Conservation (phyloP, 2,113 vertebrate species). For the Paramisgurnus dabryanus region DNA sequence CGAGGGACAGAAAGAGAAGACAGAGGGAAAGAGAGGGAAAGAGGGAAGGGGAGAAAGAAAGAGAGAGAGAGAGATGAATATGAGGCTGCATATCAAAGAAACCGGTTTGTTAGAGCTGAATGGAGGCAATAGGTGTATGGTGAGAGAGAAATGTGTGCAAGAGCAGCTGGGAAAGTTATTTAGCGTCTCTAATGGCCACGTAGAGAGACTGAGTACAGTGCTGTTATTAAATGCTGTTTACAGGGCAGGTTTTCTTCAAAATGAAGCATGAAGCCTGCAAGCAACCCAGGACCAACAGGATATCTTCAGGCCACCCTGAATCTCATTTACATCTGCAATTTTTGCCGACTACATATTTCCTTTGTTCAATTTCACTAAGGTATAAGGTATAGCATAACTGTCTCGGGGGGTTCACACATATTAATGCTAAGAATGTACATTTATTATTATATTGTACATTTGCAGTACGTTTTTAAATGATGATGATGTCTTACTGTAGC, state of each 20-base stretch:
- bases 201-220: background rate
- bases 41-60: slow-evolving; percentile 12
- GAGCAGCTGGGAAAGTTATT: slow-evolving; percentile 12
- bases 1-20: slow-evolving; percentile 4
- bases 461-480: background rate
- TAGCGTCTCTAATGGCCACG: slow-evolving; percentile 20
- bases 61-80: slow-evolving; percentile 13
- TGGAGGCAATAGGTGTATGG: background rate
- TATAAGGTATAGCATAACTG: background rate
- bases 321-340: background rate
- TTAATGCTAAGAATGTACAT: background rate
- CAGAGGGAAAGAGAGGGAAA: background rate
- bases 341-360: background rate
- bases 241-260: background rate
- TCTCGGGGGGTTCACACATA: background rate
- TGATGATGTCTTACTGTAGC: background rate
- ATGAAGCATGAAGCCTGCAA: background rate
- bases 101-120: background rate
- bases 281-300: slow-evolving; percentile 1
- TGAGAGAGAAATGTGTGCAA: background rate
- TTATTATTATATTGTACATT: too few relatives aligned
- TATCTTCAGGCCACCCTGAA: background rate
- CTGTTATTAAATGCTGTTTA: background rate
- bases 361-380: background rate
- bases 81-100: slow-evolving; percentile 26